phyloP scores from a whole-genome alignment of 64 coral and sea anemone species.

The Montipora cactus region DNA sequence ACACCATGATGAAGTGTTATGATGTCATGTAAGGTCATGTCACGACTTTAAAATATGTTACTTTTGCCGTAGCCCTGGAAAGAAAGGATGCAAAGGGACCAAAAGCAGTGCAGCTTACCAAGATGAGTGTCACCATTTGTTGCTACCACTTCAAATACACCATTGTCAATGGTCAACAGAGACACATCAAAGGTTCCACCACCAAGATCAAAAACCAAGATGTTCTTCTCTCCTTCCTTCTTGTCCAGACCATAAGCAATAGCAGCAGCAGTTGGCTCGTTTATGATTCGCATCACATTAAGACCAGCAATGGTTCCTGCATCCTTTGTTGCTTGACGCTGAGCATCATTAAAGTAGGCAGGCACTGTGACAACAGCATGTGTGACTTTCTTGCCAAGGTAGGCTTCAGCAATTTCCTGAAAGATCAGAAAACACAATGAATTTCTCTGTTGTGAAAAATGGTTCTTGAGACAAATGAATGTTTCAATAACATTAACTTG shows the following conservation, averaged over 20 bases:
- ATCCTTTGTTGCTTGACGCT: slow-evolving; percentile 98
- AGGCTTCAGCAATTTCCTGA: slow-evolving; percentile 98
- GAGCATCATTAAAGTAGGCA: slow-evolving; percentile 99
- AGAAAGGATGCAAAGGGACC: background rate
- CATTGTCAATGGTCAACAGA: slow-evolving; percentile 98
- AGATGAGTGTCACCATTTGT: slow-evolving; percentile 99
- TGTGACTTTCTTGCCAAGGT: slow-evolving; percentile 99
- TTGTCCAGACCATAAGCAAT: slow-evolving; percentile 99
- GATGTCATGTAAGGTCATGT: too few species aligned
- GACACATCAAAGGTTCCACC: slow-evolving; percentile 99
- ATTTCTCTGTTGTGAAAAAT: too few species aligned
- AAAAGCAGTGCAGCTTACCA: slow-evolving; percentile 56
- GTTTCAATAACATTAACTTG: too few species aligned
- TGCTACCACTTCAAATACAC: slow-evolving; percentile 96
- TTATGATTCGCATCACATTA: slow-evolving; percentile 97
- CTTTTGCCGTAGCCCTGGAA: too few species aligned
- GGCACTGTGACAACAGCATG: slow-evolving; percentile 99
- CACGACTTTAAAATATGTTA: too few species aligned
- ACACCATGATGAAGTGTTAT: too few species aligned
- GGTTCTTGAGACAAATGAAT: too few species aligned
- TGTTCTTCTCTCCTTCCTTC: slow-evolving; percentile 99
- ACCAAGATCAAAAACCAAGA: slow-evolving; percentile 97
- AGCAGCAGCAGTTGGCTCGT: slow-evolving; percentile 98
- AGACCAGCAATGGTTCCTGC: slow-evolving; percentile 96
- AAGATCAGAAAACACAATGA: background rate